Base-by-base conservation (phyloP, 2,888 invertebrate genomes). In the Acrobasis suavella region DNA sequence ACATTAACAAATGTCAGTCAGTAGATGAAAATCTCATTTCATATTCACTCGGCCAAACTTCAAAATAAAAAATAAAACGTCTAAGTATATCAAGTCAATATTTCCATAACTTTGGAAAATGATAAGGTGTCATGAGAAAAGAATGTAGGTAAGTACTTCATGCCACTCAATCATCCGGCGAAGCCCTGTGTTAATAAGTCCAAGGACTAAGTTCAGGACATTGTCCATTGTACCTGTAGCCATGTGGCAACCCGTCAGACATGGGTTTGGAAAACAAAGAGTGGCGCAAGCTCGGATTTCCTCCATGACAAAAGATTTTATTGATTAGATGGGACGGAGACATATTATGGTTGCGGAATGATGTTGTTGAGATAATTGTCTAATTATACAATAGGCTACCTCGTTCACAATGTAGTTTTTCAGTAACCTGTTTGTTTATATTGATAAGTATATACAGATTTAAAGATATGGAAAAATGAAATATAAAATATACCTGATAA, bases 201-300 rank as follows among this genome's bases (percentile, higher is more conserved):
- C 56, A 56, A 56, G 56, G 42, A 55, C 55, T 22, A 38, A 59
- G 32, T 59, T 59, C 50, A 59, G 50, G 59, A 38, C 50, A 59
- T 50, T 59, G 59, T 59, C 59, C 38, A 59, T 59, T 59, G 59
- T 59, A 50, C 15, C 38, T 38, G 49, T 1, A 15, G 37, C 10
- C 16, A 17, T 59, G 37, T 50, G 16, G 50, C 50, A 50, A 59
- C 22, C 9, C 1, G 37, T 15, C 37, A 10, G 38, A 56, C 56
- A 50, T 59, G 15, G 59, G 38, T 1, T 16, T 59, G 38, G 59
- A 7, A 59, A 50, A 59, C 59, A 59, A 59, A 59, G 50, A 32
- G 38, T 50, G 59, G 15, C 32, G 59, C 38, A 59, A 59, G 5
- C 10, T 14, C 22, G 16, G 59, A 59, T 50, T 38, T 59, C 59